Evolutionary conservation across 2,888 invertebrate species (phyloP).

Genomic region (Eurois occulta): DNA sequence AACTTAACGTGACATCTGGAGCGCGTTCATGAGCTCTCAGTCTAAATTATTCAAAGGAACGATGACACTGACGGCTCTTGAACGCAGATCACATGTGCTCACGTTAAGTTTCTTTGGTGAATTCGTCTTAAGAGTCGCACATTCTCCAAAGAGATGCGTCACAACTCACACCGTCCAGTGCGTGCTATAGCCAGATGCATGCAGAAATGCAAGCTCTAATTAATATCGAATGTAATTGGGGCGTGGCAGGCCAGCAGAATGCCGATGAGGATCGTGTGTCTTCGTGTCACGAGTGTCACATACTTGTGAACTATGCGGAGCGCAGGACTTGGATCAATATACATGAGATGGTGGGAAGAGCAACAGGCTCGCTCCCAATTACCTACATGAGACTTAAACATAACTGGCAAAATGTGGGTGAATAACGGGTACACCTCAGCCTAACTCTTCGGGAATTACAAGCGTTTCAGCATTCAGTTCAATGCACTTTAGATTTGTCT

Average conservation of each 20-base stretch:
- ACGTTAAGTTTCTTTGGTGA: background rate
- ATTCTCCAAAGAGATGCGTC: background rate
- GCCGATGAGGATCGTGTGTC: constrained; percentile 30
- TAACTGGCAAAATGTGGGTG: background rate
- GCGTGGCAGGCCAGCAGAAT: constrained; percentile 22
- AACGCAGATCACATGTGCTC: background rate
- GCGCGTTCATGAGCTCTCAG: background rate
- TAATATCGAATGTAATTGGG: constrained; percentile 48
- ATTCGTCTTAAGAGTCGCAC: background rate
- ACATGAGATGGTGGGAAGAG: constrained; percentile 9
- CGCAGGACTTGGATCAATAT: background rate
- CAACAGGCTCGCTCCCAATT: background rate
- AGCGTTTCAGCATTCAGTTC: too few relatives aligned
- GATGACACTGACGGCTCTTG: background rate
- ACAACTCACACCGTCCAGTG: background rate
- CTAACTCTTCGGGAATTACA: background rate
- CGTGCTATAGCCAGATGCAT: constrained; percentile 4
- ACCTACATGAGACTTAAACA: background rate
- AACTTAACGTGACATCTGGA: background rate
- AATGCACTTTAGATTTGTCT: too few relatives aligned
- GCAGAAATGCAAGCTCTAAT: constrained; percentile 40
- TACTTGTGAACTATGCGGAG: constrained; percentile 13
- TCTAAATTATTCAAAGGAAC: background rate
- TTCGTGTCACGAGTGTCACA: constrained; percentile 14
- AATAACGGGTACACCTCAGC: background rate